phyloP scores from a whole-genome alignment of 2,888 invertebrate genomes.

The Fabriciana adippe region DNA sequence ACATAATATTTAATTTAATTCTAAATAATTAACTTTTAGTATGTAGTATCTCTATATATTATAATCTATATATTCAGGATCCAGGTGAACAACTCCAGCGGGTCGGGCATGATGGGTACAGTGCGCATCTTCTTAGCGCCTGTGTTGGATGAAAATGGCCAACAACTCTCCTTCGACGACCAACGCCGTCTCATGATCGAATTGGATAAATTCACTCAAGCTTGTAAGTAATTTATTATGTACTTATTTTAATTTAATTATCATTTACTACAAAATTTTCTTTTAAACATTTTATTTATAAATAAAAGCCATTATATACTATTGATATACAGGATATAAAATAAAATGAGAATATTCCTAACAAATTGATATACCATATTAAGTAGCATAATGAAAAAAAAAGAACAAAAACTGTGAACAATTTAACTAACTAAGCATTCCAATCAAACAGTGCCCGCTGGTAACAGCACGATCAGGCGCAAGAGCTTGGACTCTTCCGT shows the following conservation, averaged over 20 bases:
- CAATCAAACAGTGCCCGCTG: slow-evolving; percentile 82
- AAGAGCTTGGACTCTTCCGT: slow-evolving; percentile 88
- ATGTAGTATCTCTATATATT: neutral
- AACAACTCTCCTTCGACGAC: slow-evolving; percentile 80
- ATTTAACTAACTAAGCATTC: too few species aligned
- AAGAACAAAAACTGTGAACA: too few species aligned
- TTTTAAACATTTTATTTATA: too few species aligned
- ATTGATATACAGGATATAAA: too few species aligned
- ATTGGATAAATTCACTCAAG: slow-evolving; percentile 86
- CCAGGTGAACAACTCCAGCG: slow-evolving; percentile 81
- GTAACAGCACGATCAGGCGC: slow-evolving; percentile 85
- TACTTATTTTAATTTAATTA: neutral
- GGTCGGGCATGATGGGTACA: slow-evolving; percentile 80
- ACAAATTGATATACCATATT: too few species aligned
- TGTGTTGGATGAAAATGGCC: slow-evolving; percentile 83
- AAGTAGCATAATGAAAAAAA: too few species aligned
- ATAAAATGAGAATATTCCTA: too few species aligned
- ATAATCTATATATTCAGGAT: slow-evolving; percentile 56
- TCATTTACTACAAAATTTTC: too few species aligned
- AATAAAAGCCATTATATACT: too few species aligned
- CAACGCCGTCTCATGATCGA: slow-evolving; percentile 87
- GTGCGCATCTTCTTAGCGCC: slow-evolving; percentile 88
- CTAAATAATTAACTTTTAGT: too few species aligned
- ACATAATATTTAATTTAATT: neutral
- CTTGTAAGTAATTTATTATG: slow-evolving; percentile 70